Evolutionary conservation across 2,113 vertebrate species (phyloP).

Genomic region (Phalacrocorax pelagicus): DNA sequence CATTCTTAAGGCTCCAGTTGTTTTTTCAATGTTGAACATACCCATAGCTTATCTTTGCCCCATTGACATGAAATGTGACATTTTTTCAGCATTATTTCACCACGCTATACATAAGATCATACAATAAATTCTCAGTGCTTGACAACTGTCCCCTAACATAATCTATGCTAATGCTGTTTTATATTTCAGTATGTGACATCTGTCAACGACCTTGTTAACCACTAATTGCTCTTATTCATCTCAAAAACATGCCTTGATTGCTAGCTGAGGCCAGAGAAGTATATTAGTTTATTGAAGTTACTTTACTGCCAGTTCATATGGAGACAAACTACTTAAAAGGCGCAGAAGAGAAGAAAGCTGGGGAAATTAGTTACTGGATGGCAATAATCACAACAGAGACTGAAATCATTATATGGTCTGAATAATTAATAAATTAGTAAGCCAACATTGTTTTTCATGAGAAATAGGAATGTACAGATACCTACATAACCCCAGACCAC

Average conservation of each 20-base stretch:
- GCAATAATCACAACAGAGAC: background rate
- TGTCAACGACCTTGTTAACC: conserved; percentile 33
- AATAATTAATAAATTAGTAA: background rate
- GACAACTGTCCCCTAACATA: conserved; percentile 23
- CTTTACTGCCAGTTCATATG: background rate
- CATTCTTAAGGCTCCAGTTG: background rate
- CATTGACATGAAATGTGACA: background rate
- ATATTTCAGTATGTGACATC: background rate
- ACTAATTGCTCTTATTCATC: conserved; percentile 1
- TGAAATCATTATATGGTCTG: background rate
- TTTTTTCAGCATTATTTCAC: conserved; percentile 55
- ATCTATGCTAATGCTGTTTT: conserved; percentile 32
- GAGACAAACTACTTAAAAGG: background rate
- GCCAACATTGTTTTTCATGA: background rate
- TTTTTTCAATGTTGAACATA: background rate
- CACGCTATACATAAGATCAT: background rate
- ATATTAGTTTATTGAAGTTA: background rate
- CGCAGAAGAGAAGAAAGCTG: background rate
- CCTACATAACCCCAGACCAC: background rate
- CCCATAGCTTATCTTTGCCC: background rate
- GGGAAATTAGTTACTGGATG: background rate
- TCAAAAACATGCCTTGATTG: background rate
- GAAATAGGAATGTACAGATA: background rate
- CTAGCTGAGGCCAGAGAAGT: background rate
- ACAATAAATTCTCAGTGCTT: conserved; percentile 32